Percentiles rank a stretch among this genome's conserved stretches.
Evolutionary conservation across 2,888 invertebrate genomes (phyloP).

Genomic region (Drosophila leonis): DNA sequence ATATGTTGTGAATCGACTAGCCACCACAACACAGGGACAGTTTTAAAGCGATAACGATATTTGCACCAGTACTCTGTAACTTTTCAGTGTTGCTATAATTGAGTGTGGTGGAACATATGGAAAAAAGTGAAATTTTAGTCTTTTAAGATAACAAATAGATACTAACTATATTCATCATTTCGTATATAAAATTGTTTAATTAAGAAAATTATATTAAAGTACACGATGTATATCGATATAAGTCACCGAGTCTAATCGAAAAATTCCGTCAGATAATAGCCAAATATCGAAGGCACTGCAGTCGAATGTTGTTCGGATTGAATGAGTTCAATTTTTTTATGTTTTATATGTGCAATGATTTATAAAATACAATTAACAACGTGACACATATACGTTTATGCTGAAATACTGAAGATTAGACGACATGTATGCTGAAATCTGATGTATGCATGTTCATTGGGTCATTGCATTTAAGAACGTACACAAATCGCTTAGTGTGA

Average conservation of each 20-base stretch:
- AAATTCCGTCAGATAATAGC: background rate
- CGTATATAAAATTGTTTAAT: background rate
- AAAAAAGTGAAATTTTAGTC: background rate
- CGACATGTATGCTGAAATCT: background rate
- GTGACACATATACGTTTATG: no score
- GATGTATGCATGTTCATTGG: background rate
- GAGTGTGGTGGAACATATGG: background rate
- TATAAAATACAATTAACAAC: no score
- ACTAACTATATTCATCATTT: background rate
- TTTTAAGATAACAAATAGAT: background rate
- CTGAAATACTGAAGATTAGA: background rate
- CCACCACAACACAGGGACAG: slow-evolving; percentile 28
- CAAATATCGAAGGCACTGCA: background rate
- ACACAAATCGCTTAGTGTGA: background rate
- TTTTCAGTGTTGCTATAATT: background rate
- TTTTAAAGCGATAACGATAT: slow-evolving; percentile 1
- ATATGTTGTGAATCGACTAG: slow-evolving; percentile 30
- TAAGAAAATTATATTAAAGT: no score
- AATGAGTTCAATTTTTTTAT: background rate
- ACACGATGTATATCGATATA: slow-evolving; percentile 19
- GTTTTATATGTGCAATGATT: no score
- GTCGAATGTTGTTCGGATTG: background rate
- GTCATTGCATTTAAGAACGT: background rate
- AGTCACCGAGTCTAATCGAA: background rate
- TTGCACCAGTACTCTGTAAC: slow-evolving; percentile 22